Percentiles rank a stretch among this genome's conserved stretches.
Conservation (phyloP, 2,113 vertebrate genomes). For the Xenotilapia leptura region DNA sequence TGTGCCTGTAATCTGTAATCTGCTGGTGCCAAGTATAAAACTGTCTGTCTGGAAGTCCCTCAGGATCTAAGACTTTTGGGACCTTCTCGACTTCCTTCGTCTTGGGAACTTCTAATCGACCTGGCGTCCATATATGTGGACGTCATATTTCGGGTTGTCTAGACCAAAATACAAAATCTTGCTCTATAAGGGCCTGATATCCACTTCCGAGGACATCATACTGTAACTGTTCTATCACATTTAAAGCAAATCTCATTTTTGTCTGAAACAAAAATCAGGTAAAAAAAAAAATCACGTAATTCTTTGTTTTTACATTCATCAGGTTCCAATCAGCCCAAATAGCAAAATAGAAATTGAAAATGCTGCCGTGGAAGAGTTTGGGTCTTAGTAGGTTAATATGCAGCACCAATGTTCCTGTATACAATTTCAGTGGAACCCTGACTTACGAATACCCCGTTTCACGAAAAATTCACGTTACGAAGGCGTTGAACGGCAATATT, state of each 20-base stretch:
- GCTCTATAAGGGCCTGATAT: background rate
- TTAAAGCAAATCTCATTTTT: background rate
- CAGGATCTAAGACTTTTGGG: background rate
- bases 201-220: background rate
- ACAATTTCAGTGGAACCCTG: background rate
- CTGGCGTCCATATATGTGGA: background rate
- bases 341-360: background rate
- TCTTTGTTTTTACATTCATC: background rate
- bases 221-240: background rate
- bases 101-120: background rate
- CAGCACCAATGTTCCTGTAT: background rate
- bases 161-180: background rate
- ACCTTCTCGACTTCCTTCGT: background rate
- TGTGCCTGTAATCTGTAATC: background rate
- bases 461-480: background rate
- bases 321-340: background rate
- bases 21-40: background rate
- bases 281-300: fast-evolving
- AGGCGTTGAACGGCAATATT: fast-evolving
- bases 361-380: background rate
- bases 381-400: background rate
- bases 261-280: fast-evolving
- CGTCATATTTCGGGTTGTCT: background rate
- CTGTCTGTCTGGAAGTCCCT: background rate
- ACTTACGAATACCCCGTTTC: background rate